These are phyloP conservation scores for Etheostoma spectabile DNA, from an alignment of 2,113 vertebrate species.

Conservation along the genomic window DNA sequence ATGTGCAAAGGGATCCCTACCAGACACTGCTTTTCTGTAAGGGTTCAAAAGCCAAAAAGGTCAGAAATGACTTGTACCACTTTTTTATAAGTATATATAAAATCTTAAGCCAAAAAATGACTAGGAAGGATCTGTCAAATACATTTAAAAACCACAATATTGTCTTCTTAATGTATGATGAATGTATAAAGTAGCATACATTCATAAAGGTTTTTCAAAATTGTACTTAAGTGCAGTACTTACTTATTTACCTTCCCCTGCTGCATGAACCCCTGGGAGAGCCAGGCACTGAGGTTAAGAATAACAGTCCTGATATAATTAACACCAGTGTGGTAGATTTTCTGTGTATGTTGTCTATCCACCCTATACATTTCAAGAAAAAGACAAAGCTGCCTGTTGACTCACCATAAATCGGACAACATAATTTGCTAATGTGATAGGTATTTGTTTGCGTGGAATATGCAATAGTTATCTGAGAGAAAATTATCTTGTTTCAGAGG, in stretches of 20 bases:
- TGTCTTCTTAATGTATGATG: background rate
- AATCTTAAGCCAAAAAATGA: background rate
- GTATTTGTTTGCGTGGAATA: constrained; percentile 37
- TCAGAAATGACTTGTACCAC: background rate
- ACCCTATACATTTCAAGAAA: background rate
- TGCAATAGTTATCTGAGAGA: constrained; percentile 39
- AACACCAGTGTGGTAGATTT: background rate
- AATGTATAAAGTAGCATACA: background rate
- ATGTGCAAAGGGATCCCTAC: background rate
- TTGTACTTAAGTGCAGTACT: background rate
- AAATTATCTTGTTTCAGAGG: constrained; percentile 49
- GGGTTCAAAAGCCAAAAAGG: background rate
- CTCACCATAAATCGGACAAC: background rate
- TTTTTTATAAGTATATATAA: background rate
- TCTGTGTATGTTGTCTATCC: background rate
- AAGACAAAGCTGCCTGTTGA: constrained; percentile 3
- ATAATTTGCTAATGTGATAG: constrained; percentile 42
- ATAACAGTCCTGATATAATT: background rate
- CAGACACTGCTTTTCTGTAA: background rate
- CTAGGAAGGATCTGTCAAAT: background rate
- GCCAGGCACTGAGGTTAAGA: background rate
- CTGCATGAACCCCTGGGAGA: background rate
- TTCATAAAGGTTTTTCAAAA: background rate
- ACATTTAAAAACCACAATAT: background rate
- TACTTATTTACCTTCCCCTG: background rate